Conservation (phyloP, 2,797 vertebrate genomes). For the Tiaroga cobitis region DNA sequence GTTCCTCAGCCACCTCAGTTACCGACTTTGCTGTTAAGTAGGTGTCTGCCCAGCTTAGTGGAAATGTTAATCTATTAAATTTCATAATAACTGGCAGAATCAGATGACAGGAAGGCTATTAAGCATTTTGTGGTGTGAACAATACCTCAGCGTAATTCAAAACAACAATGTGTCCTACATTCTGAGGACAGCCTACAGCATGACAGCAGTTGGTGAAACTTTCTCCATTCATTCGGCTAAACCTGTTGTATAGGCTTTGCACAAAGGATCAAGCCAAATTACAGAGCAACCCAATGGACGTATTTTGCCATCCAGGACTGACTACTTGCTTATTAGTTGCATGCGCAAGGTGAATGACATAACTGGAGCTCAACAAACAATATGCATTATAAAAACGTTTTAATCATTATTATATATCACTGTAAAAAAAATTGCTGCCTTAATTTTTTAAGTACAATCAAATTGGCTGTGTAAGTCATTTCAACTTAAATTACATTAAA, state of each 20-base stretch:
- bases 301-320: neutral
- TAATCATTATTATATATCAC: too few species aligned
- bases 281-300: slow-evolving; percentile 20
- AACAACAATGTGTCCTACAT: slow-evolving; percentile 49
- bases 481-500: too few species aligned
- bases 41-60: neutral
- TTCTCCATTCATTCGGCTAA: slow-evolving; percentile 38
- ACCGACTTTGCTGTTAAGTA: neutral
- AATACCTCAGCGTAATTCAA: slow-evolving; percentile 54
- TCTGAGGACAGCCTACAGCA: slow-evolving; percentile 48
- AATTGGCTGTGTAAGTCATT: too few species aligned
- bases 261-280: slow-evolving; percentile 46
- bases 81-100: slow-evolving; percentile 39
- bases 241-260: slow-evolving; percentile 46
- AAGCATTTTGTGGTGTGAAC: slow-evolving; percentile 41
- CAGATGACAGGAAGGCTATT: slow-evolving; percentile 49
- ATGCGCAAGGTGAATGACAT: neutral
- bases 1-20: neutral
- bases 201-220: slow-evolving; percentile 47
- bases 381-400: neutral
- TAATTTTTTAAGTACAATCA: too few species aligned
- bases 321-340: slow-evolving; percentile 6
- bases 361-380: neutral
- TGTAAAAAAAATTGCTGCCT: too few species aligned
- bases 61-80: slow-evolving; percentile 5